phyloP scores from a whole-genome alignment of 2,797 vertebrate genomes.

The Phyllotis vaccarum region DNA sequence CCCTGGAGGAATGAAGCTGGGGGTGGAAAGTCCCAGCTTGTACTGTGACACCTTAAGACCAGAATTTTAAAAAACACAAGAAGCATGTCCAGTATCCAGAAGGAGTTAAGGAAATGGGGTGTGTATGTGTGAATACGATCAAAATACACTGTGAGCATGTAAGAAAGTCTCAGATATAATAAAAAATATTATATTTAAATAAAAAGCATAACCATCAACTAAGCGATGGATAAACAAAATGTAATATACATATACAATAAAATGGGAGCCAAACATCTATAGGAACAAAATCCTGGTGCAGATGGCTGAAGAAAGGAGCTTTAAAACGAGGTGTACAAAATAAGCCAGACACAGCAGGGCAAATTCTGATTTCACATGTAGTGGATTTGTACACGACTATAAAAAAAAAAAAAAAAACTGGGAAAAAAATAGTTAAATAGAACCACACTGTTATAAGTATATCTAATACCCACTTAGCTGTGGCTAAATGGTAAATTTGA shows the following conservation, averaged over 20 bases:
- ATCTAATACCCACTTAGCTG: background rate
- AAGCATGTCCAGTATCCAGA: background rate
- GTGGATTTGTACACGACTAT: background rate
- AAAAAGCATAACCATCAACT: background rate
- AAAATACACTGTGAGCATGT: background rate
- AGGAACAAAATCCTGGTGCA: background rate
- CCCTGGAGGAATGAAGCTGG: background rate
- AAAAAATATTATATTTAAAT: background rate
- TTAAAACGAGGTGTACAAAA: background rate
- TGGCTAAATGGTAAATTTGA: background rate
- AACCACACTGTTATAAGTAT: background rate
- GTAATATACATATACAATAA: background rate
- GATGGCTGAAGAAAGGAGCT: background rate
- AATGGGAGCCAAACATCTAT: background rate
- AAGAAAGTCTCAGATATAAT: background rate
- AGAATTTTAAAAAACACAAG: background rate
- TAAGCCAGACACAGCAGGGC: background rate
- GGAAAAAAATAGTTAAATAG: background rate
- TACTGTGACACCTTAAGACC: background rate
- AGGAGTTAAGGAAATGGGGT: background rate
- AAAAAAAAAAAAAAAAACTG: too few relatives aligned
- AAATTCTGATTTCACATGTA: background rate
- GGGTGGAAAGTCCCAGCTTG: background rate
- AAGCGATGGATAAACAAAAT: background rate
- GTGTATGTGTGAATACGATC: background rate